Evolutionary conservation across 2,888 invertebrate species (phyloP).

Genomic region (Cerastis rubricosa): DNA sequence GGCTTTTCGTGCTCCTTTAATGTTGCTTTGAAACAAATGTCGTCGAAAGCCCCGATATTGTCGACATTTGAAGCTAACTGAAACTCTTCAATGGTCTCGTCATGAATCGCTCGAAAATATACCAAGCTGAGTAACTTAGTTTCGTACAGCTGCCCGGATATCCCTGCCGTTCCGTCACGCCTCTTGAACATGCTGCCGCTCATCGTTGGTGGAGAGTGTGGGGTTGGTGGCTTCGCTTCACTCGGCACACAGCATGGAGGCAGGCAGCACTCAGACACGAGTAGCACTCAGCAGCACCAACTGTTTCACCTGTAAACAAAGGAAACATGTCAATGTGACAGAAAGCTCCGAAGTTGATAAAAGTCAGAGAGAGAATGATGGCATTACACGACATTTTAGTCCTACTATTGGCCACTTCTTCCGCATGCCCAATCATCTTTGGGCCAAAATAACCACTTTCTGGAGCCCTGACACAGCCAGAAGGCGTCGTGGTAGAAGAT

Average conservation of each 20-base stretch:
- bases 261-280: neutral
- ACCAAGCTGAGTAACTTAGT: neutral
- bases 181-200: neutral
- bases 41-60: neutral
- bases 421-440: too few species aligned
- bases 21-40: neutral
- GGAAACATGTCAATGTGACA: neutral
- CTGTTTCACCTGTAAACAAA: neutral
- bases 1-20: neutral
- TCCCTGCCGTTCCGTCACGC: neutral
- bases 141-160: neutral
- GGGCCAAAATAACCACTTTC: too few species aligned
- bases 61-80: constrained; percentile 4
- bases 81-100: neutral
- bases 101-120: neutral
- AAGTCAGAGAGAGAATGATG: neutral
- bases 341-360: neutral
- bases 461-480: too few species aligned
- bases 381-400: neutral
- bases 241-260: neutral
- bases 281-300: neutral
- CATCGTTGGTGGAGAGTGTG: neutral
- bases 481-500: too few species aligned
- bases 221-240: neutral
- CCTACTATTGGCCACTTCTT: too few species aligned